Evolutionary conservation across 2,888 invertebrate genomes (phyloP), one percentile per base, ranked within the genome.

Genomic region (Cosmorhoe ocellata): DNA sequence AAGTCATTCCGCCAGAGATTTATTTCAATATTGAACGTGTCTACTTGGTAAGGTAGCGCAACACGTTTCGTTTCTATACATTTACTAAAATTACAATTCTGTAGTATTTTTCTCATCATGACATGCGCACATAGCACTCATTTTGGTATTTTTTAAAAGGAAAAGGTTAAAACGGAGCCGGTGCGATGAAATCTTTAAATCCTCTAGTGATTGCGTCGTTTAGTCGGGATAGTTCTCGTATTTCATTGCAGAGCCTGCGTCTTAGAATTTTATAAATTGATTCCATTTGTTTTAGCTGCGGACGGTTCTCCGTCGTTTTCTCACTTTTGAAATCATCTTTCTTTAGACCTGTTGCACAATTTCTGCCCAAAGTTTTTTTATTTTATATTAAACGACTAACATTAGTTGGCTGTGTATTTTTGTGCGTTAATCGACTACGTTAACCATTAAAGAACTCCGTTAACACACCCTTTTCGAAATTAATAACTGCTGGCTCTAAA

Each of bases 131-230:
- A 33, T 14, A 28, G 28, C n/a, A 31, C 31, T 2, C 24, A 11
- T 48, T 32, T 38, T n/a, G 31, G 32, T 61, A 46, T 55, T 38
- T 31, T 55, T 39, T 39, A 43, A 51, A 49, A 30, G 22, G 63
- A 66, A 69, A 64, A 66, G 66, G 63, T 70, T 66, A 68, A 69
- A 68, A 69, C 66, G 63, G 67, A 65, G 66, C 59, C 59, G 63
- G 67, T 64, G 69, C 71, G 75, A 74, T 74, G 59, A 62, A 72
- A 80, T 78, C 79, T 74, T 68, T 76, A 86, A 88, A 85, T 81
- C 87, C 84, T 70, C 74, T 71, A 70, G 80, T 82, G 88, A 90
- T 90, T 84, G 89, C 82, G 80, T 81, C 88, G 77, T 82, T 89
- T 84, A 79, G 75, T 72, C 64, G 74, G 72, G 78, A 88, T 85